phyloP scores from a whole-genome alignment of 2,888 invertebrate genomes.

The Caradrina clavipalpis region DNA sequence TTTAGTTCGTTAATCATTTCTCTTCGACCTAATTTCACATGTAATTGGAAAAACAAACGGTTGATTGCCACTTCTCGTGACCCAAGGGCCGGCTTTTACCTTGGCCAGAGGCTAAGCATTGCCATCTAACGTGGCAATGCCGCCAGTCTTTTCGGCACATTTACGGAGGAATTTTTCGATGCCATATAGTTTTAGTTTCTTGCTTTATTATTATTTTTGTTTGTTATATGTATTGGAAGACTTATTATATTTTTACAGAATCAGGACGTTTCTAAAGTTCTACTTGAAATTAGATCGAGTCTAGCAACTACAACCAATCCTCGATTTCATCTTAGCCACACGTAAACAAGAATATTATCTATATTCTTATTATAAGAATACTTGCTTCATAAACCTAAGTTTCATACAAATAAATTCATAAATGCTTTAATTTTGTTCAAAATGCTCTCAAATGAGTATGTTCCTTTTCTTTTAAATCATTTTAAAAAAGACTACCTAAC shows the following conservation, averaged over 20 bases:
- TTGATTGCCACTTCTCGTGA: too few species aligned
- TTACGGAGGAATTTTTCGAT: too few species aligned
- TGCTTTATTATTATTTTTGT: too few species aligned
- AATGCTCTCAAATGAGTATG: constrained; percentile 42
- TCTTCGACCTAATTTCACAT: constrained; percentile 9
- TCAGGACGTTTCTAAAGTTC: neutral
- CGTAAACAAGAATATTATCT: neutral
- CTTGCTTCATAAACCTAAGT: constrained; percentile 33
- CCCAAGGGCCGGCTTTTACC: too few species aligned
- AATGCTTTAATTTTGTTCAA: constrained; percentile 51
- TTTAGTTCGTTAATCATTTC: neutral
- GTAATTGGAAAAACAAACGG: neutral
- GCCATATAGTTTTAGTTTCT: too few species aligned
- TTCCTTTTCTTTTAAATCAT: constrained; percentile 1
- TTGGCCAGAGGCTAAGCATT: too few species aligned
- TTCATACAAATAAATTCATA: constrained; percentile 30
- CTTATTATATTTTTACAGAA: neutral
- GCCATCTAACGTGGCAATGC: too few species aligned
- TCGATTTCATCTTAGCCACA: neutral
- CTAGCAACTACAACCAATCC: constrained; percentile 11
- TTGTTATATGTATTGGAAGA: too few species aligned
- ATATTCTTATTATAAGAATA: constrained; percentile 39
- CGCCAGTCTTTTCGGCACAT: too few species aligned
- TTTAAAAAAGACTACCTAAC: constrained; percentile 25
- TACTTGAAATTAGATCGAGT: constrained; percentile 10